A percentile compares a stretch with the other conserved stretches of the same genome.
These are phyloP conservation scores for Condylura cristata DNA, from an alignment of 2,113 vertebrate species.

Conservation along the genomic window DNA sequence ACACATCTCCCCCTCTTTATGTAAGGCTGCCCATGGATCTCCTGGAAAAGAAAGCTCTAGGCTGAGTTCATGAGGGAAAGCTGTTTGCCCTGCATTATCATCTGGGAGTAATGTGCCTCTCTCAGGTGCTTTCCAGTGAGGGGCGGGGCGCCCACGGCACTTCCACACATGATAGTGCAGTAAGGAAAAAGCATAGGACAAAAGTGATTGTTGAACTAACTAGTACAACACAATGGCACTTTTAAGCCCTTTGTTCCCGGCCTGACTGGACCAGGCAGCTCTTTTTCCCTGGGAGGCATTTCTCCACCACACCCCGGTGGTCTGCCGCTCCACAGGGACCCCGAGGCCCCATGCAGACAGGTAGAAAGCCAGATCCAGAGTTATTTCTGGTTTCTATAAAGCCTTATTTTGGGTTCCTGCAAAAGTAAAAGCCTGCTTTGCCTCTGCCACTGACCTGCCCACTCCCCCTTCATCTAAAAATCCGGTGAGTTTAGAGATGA, in stretches of 20 bases:
- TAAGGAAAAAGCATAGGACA: too few relatives aligned
- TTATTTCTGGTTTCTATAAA: slow-evolving; percentile 13
- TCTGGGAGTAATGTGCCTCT: too few relatives aligned
- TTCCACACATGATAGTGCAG: not conserved
- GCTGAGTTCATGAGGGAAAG: not conserved
- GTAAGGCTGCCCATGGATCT: not conserved
- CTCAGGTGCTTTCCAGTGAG: not conserved
- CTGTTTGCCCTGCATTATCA: too few relatives aligned
- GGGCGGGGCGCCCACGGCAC: not conserved
- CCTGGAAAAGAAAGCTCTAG: not conserved
- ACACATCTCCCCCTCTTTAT: not conserved
- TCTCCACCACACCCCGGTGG: not conserved
- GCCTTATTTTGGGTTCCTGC: not conserved
- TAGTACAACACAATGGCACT: not conserved
- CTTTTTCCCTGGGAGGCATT: not conserved
- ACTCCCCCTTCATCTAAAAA: not conserved
- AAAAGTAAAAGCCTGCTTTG: not conserved
- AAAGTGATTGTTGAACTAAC: not conserved
- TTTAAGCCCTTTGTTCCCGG: not conserved
- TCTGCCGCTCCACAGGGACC: not conserved
- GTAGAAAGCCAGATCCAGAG: not conserved
- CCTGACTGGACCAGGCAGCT: not conserved
- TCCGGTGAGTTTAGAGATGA: not conserved
- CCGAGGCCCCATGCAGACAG: rapidly evolving
- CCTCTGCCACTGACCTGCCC: not conserved